Conservation (phyloP, 2,113 vertebrate genomes). For the Polypterus senegalus region DNA sequence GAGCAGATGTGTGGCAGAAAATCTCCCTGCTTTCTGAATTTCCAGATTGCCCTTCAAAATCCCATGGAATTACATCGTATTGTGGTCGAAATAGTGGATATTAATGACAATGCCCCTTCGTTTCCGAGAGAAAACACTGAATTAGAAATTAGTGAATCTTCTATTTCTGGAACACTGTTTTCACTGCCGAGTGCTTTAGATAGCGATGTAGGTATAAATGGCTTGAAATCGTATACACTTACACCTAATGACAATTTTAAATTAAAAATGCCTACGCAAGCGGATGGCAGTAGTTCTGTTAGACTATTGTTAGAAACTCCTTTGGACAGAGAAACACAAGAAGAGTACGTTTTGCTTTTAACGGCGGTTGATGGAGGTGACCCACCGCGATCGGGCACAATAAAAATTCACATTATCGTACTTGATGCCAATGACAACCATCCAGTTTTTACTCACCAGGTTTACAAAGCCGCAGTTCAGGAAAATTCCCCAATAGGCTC, state of each 20-base stretch:
- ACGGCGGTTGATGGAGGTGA: slow-evolving; percentile 16
- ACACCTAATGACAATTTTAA: slow-evolving; percentile 3
- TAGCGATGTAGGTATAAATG: slow-evolving; percentile 3
- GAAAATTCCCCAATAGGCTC: slow-evolving; percentile 18
- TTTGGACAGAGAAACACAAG: slow-evolving; percentile 28
- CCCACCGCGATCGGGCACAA: slow-evolving; percentile 15
- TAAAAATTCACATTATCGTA: slow-evolving; percentile 13
- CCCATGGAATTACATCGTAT: slow-evolving; percentile 17
- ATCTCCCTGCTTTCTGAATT: slow-evolving; percentile 15
- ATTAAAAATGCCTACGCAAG: slow-evolving; percentile 12
- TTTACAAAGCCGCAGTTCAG: slow-evolving; percentile 13
- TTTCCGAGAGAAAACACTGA: slow-evolving; percentile 28
- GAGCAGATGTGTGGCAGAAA: slow-evolving; percentile 30
- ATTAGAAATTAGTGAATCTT: slow-evolving; percentile 29
- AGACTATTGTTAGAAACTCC: slow-evolving; percentile 31
- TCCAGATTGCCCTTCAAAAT: slow-evolving; percentile 21
- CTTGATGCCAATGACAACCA: slow-evolving; percentile 22
- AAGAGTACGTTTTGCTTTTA: slow-evolving; percentile 21
- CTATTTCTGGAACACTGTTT: neutral
- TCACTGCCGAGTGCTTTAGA: neutral
- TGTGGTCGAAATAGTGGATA: slow-evolving; percentile 23
- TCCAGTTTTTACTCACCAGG: slow-evolving; percentile 9
- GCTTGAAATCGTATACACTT: slow-evolving; percentile 5
- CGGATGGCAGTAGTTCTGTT: slow-evolving; percentile 16
- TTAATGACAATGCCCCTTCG: slow-evolving; percentile 31